phyloP scores from a whole-genome alignment of 92 coral and sea anemone species.

The Desmophyllum pertusum region DNA sequence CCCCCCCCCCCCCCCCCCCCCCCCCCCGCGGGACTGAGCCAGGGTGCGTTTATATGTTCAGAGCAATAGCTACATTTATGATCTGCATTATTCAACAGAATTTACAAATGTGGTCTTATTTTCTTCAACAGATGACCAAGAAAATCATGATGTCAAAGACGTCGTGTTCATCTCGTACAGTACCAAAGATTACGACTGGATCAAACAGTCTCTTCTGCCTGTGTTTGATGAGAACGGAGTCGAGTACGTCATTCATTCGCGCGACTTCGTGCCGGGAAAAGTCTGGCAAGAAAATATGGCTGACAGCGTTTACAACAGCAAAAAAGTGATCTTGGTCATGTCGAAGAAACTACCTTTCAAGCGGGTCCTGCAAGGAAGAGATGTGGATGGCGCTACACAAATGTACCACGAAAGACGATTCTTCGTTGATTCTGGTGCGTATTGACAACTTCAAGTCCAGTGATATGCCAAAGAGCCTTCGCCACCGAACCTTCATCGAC shows the following conservation, averaged over 20 bases:
- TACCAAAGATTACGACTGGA: constrained; percentile 83
- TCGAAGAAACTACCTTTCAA: constrained; percentile 72
- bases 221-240: constrained; percentile 50
- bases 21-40: no score
- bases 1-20: no score
- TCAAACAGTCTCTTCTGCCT: constrained; percentile 47
- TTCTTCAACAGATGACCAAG: constrained; percentile 55
- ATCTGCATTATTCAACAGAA: not conserved
- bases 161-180: constrained; percentile 91
- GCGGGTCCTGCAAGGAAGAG: constrained; percentile 78
- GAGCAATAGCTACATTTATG: no score
- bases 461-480: constrained; percentile 60
- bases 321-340: constrained; percentile 80
- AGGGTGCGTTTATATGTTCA: no score
- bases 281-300: constrained; percentile 78
- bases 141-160: constrained; percentile 49
- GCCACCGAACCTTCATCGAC: constrained; percentile 75
- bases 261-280: constrained; percentile 75
- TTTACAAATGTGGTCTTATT: not conserved
- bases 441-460: constrained; percentile 62
- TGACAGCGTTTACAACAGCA: constrained; percentile 76
- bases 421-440: constrained; percentile 60
- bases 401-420: constrained; percentile 43
- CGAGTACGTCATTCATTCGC: constrained; percentile 59
- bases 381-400: constrained; percentile 72